These are phyloP conservation scores for Halocynthia roretzi DNA, from an alignment of 23 tunicate genomes.

Conservation along the genomic window DNA sequence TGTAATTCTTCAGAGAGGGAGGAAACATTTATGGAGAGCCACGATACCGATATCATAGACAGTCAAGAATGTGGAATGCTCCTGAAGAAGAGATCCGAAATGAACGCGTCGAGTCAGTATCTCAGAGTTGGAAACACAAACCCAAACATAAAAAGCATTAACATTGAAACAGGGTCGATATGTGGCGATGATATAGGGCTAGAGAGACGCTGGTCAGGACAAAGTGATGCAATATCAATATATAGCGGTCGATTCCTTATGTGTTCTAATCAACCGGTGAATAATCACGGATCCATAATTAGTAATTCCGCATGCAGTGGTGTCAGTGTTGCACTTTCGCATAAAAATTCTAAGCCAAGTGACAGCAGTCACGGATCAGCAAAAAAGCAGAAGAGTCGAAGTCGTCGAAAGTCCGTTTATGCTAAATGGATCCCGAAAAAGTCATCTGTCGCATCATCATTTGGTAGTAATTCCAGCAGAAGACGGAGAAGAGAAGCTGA, in stretches of 20 bases:
- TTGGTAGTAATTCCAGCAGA: slow-evolving; percentile 26
- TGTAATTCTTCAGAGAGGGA: no score
- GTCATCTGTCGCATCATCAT: slow-evolving; percentile 27
- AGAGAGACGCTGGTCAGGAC: slow-evolving; percentile 20
- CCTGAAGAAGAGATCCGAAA: not conserved
- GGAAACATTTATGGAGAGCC: no score
- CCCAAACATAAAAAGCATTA: not conserved
- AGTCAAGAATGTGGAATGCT: slow-evolving; percentile 9
- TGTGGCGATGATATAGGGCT: slow-evolving; percentile 13
- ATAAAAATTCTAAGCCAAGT: not conserved
- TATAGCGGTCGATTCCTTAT: slow-evolving; percentile 13
- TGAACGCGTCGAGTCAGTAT: slow-evolving; percentile 18
- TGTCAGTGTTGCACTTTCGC: not conserved
- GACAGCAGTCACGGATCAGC: not conserved
- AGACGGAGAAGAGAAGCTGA: slow-evolving; percentile 66
- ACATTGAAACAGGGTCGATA: not conserved
- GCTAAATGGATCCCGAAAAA: slow-evolving; percentile 27
- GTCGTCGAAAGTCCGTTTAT: slow-evolving; percentile 21
- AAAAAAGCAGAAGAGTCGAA: not conserved
- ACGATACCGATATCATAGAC: no score
- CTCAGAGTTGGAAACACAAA: not conserved
- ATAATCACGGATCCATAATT: not conserved
- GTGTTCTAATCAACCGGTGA: not conserved
- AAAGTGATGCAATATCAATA: slow-evolving; percentile 11
- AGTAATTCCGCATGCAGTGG: slow-evolving; percentile 2